Evolutionary conservation across 1,140 invertebrate species (phyloP), one percentile per base, ranked within the genome.

Genomic region (Brachionus manjavacas): DNA sequence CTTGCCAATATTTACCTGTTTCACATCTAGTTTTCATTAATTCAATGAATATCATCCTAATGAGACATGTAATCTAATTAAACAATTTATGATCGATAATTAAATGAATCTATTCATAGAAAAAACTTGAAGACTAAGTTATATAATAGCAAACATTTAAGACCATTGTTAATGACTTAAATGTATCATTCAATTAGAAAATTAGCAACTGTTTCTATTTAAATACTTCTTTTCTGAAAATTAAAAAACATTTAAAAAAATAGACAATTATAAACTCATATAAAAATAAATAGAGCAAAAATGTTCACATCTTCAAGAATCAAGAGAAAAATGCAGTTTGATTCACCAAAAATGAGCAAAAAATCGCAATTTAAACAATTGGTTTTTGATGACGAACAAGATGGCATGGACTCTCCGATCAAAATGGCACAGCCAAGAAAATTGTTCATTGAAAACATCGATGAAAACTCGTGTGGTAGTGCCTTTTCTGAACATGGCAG

Each of bases 61-160:
- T 68, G 31, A 39, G 66, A 31, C 39, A 68, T 68, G 66, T 68
- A 68, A 68, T 68, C 31, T 68, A 68, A 68, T 68, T 68, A 68
- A 68, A 68, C 66, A 68, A 68, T 68, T 68, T 31, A 68, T 68
- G n/a, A 68, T 31, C 31, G 28, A 68, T 31, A 31, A 28, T 68
- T 68, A 68, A 28, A 28, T 68, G 66, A 31, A 60, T 60, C 16
- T 60, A 23, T 60, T 16, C 16, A 20, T 60, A 60, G 8, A 20
- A 8, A n/a, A 7, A 60, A 60, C 9, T 60, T 23, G 52, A 60
- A 60, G 52, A 20, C 52, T 60, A 60, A 6, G 31, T 68, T 68
- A 68, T 31, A 68, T 35, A 68, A 68, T 68, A 68, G 25, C 66
- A 68, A 68, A 68, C 66, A 39, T 68, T 68, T 68, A 68, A 68